Percentiles rank a stretch among this genome's conserved stretches.
These are phyloP conservation scores for Oligia strigilis DNA, from an alignment of 2,888 invertebrate species.

Conservation along the genomic window DNA sequence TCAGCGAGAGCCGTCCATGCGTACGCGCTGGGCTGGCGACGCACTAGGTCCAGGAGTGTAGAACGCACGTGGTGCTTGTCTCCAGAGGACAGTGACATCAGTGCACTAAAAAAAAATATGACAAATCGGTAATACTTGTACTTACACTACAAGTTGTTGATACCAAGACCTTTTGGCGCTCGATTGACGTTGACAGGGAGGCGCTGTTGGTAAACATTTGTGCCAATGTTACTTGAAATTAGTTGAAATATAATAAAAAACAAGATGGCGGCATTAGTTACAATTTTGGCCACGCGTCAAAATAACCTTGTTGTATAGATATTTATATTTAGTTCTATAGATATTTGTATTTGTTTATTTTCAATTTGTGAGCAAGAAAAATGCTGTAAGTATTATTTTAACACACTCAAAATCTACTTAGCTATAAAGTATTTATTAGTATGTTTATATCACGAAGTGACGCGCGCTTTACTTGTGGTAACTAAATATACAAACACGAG, in stretches of 20 bases:
- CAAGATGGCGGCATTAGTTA: background rate
- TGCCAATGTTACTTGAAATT: background rate
- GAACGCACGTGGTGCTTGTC: conserved; percentile 72
- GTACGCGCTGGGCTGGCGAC: conserved; percentile 83
- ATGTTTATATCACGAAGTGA: background rate
- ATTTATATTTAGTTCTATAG: too few species aligned
- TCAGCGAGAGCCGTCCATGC: conserved; percentile 85
- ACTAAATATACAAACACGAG: too few species aligned
- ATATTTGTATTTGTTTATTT: too few species aligned
- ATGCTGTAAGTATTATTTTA: background rate
- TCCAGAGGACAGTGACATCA: conserved; percentile 76
- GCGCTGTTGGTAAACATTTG: background rate
- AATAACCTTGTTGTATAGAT: background rate
- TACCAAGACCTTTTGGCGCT: background rate
- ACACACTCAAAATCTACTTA: background rate
- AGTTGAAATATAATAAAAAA: background rate
- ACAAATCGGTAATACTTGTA: background rate
- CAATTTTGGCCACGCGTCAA: background rate
- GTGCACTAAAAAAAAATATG: conserved; percentile 67
- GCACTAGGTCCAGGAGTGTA: conserved; percentile 78
- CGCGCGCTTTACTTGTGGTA: background rate
- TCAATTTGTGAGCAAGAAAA: background rate
- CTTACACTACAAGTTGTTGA: background rate
- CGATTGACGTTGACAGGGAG: background rate
- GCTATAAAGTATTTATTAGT: background rate